phyloP scores from a whole-genome alignment of 2,113 vertebrate species.

The Grallaria varia region DNA sequence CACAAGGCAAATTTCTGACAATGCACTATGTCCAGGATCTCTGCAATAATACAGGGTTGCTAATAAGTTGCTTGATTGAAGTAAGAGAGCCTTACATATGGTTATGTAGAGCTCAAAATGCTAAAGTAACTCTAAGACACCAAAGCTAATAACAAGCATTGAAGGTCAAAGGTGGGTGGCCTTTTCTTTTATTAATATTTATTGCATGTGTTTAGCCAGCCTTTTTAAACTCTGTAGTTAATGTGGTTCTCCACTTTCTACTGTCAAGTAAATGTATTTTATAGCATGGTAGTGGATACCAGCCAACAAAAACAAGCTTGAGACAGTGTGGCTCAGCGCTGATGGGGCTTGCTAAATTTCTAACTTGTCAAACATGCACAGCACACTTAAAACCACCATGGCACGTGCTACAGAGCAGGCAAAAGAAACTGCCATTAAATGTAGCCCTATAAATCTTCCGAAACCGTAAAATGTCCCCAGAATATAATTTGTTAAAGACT shows the following conservation, averaged over 20 bases:
- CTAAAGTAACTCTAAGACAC: slow-evolving; percentile 44
- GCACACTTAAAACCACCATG: slow-evolving; percentile 60
- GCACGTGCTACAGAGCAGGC: slow-evolving; percentile 52
- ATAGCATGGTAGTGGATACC: slow-evolving; percentile 68
- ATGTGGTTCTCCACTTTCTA: slow-evolving; percentile 70
- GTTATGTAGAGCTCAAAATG: slow-evolving; percentile 19
- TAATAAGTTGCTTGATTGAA: slow-evolving; percentile 4
- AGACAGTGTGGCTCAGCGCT: slow-evolving; percentile 33
- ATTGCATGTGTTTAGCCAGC: slow-evolving; percentile 71
- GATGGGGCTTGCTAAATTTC: slow-evolving; percentile 46
- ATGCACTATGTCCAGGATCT: background rate
- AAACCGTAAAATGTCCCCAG: background rate
- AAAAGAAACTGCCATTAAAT: slow-evolving; percentile 41
- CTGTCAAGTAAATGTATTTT: slow-evolving; percentile 75
- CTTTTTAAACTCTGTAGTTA: slow-evolving; percentile 68
- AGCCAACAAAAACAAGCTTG: slow-evolving; percentile 74
- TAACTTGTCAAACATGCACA: slow-evolving; percentile 71
- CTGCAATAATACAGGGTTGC: background rate
- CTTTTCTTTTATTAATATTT: slow-evolving; percentile 75
- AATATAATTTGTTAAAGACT: slow-evolving; percentile 14
- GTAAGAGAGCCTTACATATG: slow-evolving; percentile 15
- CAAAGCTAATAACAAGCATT: slow-evolving; percentile 45
- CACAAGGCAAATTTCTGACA: background rate
- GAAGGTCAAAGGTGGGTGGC: slow-evolving; percentile 74
- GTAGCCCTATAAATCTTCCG: slow-evolving; percentile 25